Evolutionary conservation across 2,888 invertebrate species (phyloP).

Genomic region (Apamea monoglypha): DNA sequence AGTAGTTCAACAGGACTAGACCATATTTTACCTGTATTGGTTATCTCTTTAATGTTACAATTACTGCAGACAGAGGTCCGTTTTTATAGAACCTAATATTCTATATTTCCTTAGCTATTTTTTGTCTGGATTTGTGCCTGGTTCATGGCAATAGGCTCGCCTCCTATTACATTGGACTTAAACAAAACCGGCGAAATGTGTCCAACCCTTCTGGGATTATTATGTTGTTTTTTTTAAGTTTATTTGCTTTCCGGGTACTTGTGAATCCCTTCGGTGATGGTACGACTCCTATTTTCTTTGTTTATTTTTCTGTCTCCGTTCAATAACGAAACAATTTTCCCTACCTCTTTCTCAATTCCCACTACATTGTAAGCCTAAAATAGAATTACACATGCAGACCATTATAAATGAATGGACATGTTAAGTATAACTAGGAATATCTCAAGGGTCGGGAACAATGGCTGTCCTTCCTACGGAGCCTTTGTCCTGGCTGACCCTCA

Average conservation of each 20-base stretch:
- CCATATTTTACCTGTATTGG: no score
- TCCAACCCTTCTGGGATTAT: neutral
- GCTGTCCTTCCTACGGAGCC: slow-evolving; percentile 66
- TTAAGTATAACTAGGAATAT: slow-evolving; percentile 56
- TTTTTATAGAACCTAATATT: neutral
- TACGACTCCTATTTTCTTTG: no score
- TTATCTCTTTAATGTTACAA: no score
- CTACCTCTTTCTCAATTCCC: neutral
- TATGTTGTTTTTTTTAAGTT: neutral
- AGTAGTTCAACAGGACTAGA: no score
- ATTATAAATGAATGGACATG: slow-evolving; percentile 60
- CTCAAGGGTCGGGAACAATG: slow-evolving; percentile 71
- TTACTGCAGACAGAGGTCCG: neutral
- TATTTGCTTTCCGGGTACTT: neutral
- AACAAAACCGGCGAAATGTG: neutral
- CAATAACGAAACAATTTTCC: neutral
- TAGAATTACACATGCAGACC: slow-evolving; percentile 46
- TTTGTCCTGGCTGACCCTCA: slow-evolving; percentile 69
- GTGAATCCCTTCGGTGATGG: neutral
- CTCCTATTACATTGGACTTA: neutral
- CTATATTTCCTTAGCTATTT: neutral
- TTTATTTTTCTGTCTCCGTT: neutral
- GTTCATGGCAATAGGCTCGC: neutral
- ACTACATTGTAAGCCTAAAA: slow-evolving; percentile 9
- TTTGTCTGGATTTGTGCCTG: neutral